Evolutionary conservation across 1,140 invertebrate species (phyloP).

Genomic region (Littorina saxatilis): DNA sequence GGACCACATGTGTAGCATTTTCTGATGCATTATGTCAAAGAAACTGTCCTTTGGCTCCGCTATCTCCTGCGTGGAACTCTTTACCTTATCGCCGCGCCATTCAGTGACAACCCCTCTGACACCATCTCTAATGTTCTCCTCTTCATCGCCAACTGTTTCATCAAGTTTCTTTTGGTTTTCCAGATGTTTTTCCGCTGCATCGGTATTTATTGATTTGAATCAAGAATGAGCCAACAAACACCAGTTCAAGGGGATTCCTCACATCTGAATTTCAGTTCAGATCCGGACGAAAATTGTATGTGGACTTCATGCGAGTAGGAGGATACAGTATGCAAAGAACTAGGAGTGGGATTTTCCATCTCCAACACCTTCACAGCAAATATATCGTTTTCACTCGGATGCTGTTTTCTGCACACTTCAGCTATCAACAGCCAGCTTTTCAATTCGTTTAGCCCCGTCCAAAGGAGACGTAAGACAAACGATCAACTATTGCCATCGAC

Average conservation of each 20-base stretch:
- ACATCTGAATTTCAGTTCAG: not conserved
- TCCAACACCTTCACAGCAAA: no score
- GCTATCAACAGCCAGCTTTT: no score
- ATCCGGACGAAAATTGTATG: not conserved
- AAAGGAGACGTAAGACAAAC: no score
- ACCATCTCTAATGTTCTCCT: not conserved
- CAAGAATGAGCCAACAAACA: not conserved
- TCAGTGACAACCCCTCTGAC: not conserved
- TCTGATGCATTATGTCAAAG: slow-evolving; percentile 9
- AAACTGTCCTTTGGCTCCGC: not conserved
- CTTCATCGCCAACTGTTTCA: not conserved
- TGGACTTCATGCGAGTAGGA: not conserved
- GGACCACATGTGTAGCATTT: not conserved
- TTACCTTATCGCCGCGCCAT: not conserved
- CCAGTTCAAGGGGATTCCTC: not conserved
- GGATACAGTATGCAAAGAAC: not conserved
- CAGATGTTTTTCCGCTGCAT: slow-evolving; percentile 7
- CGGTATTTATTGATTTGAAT: not conserved
- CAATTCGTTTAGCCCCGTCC: no score
- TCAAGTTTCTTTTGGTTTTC: not conserved
- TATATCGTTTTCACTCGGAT: no score
- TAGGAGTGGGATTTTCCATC: not conserved
- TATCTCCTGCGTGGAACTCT: not conserved
- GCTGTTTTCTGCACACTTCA: no score
- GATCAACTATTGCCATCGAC: no score